Evolutionary conservation across 1,140 invertebrate species (phyloP), one percentile per base, ranked within the genome.

Genomic region (Spodoptera litura): DNA sequence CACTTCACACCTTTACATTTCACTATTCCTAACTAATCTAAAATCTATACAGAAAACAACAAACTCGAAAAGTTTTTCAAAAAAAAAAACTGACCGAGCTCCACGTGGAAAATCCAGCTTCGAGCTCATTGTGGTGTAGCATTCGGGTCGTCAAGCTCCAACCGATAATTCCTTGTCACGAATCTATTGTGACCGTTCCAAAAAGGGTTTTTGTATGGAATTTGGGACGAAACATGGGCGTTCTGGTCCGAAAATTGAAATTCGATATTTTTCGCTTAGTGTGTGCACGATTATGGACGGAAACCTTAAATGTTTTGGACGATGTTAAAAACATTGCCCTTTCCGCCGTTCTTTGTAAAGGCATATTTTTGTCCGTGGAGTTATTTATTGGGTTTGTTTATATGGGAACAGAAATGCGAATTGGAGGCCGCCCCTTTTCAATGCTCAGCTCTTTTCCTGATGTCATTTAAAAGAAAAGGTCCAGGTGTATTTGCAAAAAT

Each of bases 141-240:
- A 71, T 83, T 83, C 55, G 53, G 75, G 64, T 58, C 62, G 64
- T 83, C 56, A 62, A 76, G 78, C 61, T 35, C 64, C 11, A 44
- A 10, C 71, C 81, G 81, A 83, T 83, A 83, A 83, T 83, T 83
- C 81, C 68, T 53, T 83, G 81, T 83, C 81, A 83, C 70, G 15
- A 31, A 58, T 38, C 81, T 38, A 83, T 83, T 83, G 81, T 83
- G 78, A 25, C 44, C 64, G 9, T 13, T 25, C 52, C 58, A 53
- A 83, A 81, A 83, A 79, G 81, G 81, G 77, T 80, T 77, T 79
- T 83, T 83, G 75, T 78, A 20, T 62, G 53, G 62, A 56, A 70
- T 58, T 56, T 20, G 35, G 52, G 4, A 49, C 62, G 62, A 44
- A 78, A 70, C 51, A 56, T 51, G 52, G 31, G 35, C 53, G 51